These are phyloP conservation scores for Ashinkailepas kermadecensis DNA, from an alignment of 2,888 invertebrate genomes.

Conservation along the genomic window DNA sequence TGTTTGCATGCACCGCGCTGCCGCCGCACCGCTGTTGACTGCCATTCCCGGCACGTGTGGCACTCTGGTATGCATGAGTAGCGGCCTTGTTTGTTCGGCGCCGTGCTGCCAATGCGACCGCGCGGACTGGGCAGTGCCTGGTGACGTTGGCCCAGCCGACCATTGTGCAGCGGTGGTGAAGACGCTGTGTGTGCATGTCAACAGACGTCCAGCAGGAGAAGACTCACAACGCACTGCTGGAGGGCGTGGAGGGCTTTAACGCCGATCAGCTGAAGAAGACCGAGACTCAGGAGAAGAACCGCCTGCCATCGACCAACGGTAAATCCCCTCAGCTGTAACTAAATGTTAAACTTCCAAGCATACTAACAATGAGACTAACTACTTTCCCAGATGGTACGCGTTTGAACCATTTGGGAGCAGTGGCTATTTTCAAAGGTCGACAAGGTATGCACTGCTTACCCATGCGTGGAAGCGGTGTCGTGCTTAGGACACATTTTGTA, in stretches of 20 bases:
- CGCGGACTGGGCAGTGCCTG: background rate
- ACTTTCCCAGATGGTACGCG: no score
- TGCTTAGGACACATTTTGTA: no score
- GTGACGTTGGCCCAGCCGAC: no score
- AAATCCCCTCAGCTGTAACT: background rate
- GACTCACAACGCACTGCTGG: constrained; percentile 35
- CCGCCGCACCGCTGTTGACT: no score
- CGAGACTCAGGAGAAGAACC: constrained; percentile 36
- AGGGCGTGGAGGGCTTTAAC: constrained; percentile 36
- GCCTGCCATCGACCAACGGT: constrained; percentile 36
- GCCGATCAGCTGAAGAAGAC: constrained; percentile 33
- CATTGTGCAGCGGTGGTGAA: background rate
- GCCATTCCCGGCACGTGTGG: no score
- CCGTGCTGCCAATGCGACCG: background rate
- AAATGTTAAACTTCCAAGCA: no score
- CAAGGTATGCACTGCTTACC: no score
- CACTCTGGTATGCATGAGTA: background rate
- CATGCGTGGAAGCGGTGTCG: no score
- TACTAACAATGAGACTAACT: no score
- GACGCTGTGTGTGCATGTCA: background rate
- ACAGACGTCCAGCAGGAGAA: constrained; percentile 36
- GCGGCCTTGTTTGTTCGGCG: background rate
- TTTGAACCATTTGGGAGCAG: no score
- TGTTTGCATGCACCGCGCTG: no score
- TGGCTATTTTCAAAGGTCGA: no score